phyloP scores from a whole-genome alignment of 35 echinoderm and acorn worm genomes.

The Heliocidaris erythrogramma region DNA sequence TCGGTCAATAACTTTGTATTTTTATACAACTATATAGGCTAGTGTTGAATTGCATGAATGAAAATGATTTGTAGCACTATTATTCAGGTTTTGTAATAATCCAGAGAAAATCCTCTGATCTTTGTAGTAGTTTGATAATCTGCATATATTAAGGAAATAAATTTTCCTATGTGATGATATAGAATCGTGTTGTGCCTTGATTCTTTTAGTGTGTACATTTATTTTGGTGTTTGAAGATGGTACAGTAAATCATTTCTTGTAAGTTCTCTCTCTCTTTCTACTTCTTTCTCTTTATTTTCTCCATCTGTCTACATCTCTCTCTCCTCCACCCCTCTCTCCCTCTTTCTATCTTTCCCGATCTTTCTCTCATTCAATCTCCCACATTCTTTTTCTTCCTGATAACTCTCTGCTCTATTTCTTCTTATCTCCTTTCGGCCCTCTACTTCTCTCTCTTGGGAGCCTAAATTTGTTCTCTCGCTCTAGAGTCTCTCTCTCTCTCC shows the following conservation, averaged over 20 bases:
- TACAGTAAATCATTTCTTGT: too few species aligned
- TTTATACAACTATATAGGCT: neutral
- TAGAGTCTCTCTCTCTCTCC: too few species aligned
- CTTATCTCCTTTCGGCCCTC: too few species aligned
- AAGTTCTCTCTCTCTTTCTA: neutral
- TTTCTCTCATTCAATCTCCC: too few species aligned
- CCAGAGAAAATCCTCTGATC: neutral
- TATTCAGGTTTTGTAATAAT: neutral
- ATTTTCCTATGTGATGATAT: neutral
- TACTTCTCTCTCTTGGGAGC: too few species aligned
- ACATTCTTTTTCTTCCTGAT: too few species aligned
- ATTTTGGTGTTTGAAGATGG: neutral
- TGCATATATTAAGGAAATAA: neutral
- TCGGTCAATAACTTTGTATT: neutral
- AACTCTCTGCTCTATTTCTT: neutral
- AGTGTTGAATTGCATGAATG: neutral
- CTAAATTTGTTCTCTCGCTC: too few species aligned
- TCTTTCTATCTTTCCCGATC: too few species aligned
- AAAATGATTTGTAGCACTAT: neutral
- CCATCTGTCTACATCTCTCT: neutral
- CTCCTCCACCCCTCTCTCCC: too few species aligned
- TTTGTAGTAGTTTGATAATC: neutral
- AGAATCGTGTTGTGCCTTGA: neutral
- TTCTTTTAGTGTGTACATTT: neutral
- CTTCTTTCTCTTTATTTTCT: neutral